Percentiles rank a stretch among this genome's conserved stretches.
These are phyloP conservation scores for Synanceia verrucosa DNA, from an alignment of 2,797 vertebrate species.

Conservation along the genomic window DNA sequence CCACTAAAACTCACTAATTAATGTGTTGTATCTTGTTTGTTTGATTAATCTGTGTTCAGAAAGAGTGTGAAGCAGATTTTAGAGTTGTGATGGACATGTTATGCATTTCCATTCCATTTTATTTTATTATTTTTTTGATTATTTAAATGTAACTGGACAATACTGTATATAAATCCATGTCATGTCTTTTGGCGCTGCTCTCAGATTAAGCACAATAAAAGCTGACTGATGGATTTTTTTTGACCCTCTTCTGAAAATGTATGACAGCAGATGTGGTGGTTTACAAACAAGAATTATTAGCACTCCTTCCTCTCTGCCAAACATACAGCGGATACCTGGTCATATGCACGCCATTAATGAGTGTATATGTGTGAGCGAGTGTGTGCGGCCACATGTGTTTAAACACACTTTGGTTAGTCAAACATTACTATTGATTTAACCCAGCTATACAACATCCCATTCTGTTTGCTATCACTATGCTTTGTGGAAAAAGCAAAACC, in stretches of 20 bases:
- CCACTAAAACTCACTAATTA: not conserved
- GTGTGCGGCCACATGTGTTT: slow-evolving; percentile 9
- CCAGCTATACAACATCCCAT: not conserved
- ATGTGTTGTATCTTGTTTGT: not conserved
- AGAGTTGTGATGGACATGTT: not conserved
- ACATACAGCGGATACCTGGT: not conserved
- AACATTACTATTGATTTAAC: slow-evolving; percentile 34
- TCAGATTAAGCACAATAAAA: not conserved
- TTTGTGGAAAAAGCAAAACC: slow-evolving; percentile 36
- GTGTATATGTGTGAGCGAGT: not conserved
- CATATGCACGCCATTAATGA: slow-evolving; percentile 4
- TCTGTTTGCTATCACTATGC: slow-evolving; percentile 27
- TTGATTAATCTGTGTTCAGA: not conserved
- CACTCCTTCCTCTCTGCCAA: not conserved
- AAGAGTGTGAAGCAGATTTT: not conserved
- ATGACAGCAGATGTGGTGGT: not conserved
- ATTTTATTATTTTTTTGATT: too few relatives aligned
- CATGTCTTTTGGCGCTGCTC: not conserved
- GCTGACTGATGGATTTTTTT: not conserved
- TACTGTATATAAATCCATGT: too few relatives aligned
- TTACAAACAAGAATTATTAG: not conserved
- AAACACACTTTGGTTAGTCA: slow-evolving; percentile 14
- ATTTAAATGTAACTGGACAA: too few relatives aligned
- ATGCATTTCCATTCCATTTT: too few relatives aligned
- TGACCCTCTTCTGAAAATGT: not conserved